Evolutionary conservation across 2,797 vertebrate genomes (phyloP), one percentile per base, ranked within the genome.

Genomic region (Chelon labrosus): DNA sequence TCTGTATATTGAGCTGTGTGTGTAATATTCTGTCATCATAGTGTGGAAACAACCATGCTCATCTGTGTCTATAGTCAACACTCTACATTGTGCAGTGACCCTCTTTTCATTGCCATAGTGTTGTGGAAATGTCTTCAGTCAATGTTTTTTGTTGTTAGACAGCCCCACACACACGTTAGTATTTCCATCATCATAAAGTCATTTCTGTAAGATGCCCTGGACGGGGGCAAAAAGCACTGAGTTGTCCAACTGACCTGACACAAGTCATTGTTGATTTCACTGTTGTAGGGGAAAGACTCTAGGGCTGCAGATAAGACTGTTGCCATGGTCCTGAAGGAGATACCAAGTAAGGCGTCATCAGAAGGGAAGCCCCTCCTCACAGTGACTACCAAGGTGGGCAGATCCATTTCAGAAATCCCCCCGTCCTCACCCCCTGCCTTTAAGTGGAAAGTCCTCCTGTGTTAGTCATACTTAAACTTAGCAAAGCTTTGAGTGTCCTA

Each of bases 271-370:
- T 99, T 98, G 97, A 96, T 99, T 95, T 98, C 96, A 94, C 97
- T 99, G 97, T 99, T 99, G 93, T 99, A 99, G 97, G 98, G 96
- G 88, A 99, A 97, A 99, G 97, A 97, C 96, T 96, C 97, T 99
- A 99, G 98, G 97, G 97, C 97, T 92, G 97, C 97, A 96, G 98
- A 99, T 98, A 99, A 97, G 96, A 96, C 97, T 96, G 98, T 99
- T 96, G 97, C 98, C 96, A 99, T 99, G 98, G 98, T 98, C 96
- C 97, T 99, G 97, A 99, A 99, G 98, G 98, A 99, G 97, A 97
- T 98, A 94, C 98, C 98, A 93, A 98, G 97, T 96, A 97, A 98
- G 96, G 96, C 97, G 96, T 97, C 98, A 92, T 96, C 97, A 93
- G 98, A 99, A 96, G 98, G 97, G 96, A 99, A 98, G 94, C 98